These are phyloP conservation scores for Tanytarsus gracilentus DNA, from an alignment of 2,888 invertebrate genomes.

Conservation along the genomic window DNA sequence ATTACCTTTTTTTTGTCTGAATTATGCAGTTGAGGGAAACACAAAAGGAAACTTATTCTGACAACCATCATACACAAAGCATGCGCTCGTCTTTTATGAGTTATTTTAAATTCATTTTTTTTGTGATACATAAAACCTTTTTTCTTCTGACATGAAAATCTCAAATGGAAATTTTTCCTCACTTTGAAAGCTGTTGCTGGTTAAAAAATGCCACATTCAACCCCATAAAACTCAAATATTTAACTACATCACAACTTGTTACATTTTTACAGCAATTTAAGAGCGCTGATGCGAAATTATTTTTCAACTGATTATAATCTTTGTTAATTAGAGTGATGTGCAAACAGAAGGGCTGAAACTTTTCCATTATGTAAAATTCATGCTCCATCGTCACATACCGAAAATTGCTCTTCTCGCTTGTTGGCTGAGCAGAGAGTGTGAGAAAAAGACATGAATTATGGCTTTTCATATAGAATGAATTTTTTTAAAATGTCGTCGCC, in stretches of 20 bases:
- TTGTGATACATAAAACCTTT: too few relatives aligned
- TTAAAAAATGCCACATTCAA: too few relatives aligned
- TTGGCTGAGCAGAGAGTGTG: background rate
- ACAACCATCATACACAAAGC: too few relatives aligned
- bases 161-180: too few relatives aligned
- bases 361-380: slow-evolving; percentile 1
- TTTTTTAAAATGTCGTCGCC: background rate
- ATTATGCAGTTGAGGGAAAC: too few relatives aligned
- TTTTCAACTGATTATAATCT: slow-evolving; percentile 27
- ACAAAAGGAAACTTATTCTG: too few relatives aligned
- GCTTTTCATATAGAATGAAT: background rate
- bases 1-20: too few relatives aligned
- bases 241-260: slow-evolving; percentile 24
- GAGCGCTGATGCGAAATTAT: slow-evolving; percentile 23
- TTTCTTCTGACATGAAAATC: too few relatives aligned
- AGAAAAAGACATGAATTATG: slow-evolving; percentile 9
- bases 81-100: too few relatives aligned
- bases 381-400: background rate
- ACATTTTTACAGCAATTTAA: slow-evolving; percentile 25
- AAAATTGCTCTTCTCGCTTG: background rate
- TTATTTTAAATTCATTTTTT: too few relatives aligned
- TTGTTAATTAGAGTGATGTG: slow-evolving; percentile 24
- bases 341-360: slow-evolving; percentile 22
- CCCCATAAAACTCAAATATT: slow-evolving; percentile 27
- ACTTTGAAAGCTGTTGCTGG: too few relatives aligned